Conservation (phyloP, 2,888 invertebrate species). For the Melangyna quadrimaculata region DNA sequence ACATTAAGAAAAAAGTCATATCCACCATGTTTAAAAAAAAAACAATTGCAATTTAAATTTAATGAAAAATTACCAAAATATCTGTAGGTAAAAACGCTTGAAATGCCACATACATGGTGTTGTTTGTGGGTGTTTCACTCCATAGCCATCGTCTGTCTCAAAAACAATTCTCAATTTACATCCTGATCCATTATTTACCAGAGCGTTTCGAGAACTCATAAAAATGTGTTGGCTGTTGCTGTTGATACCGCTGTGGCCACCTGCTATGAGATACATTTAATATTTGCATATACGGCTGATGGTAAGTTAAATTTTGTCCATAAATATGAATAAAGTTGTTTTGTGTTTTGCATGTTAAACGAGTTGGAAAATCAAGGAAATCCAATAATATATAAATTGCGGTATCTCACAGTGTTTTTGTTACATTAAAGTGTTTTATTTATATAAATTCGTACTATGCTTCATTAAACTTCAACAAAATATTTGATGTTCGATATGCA, state of each 20-base stretch:
- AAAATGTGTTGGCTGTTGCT: slow-evolving; percentile 33
- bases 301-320: slow-evolving; percentile 47
- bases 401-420: slow-evolving; percentile 24
- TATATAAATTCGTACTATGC: slow-evolving; percentile 50
- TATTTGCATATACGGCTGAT: slow-evolving; percentile 63
- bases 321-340: slow-evolving; percentile 41
- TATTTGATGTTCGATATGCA: slow-evolving; percentile 55
- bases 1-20: not conserved
- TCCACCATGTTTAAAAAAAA: not conserved
- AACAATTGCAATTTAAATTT: not conserved
- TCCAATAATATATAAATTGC: slow-evolving; percentile 38
- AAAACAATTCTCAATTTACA: not conserved
- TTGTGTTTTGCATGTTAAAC: slow-evolving; percentile 62
- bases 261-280: slow-evolving; percentile 38
- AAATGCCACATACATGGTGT: slow-evolving; percentile 16
- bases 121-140: slow-evolving; percentile 23
- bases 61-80: not conserved
- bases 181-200: slow-evolving; percentile 38
- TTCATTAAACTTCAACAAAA: slow-evolving; percentile 67
- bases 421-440: slow-evolving; percentile 40
- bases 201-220: slow-evolving; percentile 68
- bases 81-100: not conserved
- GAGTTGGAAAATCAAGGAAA: slow-evolving; percentile 69
- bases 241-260: slow-evolving; percentile 59
- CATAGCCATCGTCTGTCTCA: not conserved